A percentile compares a stretch with the other conserved stretches of the same genome.
phyloP scores from a whole-genome alignment of 1,140 invertebrate genomes.

The Pomphorhynchus laevis region DNA sequence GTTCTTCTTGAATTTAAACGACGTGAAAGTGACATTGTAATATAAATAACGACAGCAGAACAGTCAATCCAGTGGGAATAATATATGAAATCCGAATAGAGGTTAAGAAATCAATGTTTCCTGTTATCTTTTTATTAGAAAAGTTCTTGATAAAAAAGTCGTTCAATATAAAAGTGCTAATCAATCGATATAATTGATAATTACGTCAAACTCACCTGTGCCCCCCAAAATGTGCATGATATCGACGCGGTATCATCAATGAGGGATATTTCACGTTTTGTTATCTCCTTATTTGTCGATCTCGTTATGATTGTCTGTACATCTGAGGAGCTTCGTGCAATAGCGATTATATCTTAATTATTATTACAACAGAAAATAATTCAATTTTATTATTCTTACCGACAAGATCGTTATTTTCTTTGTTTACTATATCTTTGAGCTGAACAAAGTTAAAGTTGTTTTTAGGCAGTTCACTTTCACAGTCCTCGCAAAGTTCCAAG shows the following conservation, averaged over 20 bases:
- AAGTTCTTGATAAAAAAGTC: too few species aligned
- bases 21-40: too few species aligned
- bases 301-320: slow-evolving; percentile 32
- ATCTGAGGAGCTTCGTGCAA: slow-evolving; percentile 39
- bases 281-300: slow-evolving; percentile 39
- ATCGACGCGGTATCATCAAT: slow-evolving; percentile 49
- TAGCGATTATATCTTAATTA: slow-evolving; percentile 45
- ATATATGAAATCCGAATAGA: too few species aligned
- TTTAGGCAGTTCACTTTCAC: slow-evolving; percentile 28
- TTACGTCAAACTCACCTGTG: slow-evolving; percentile 15
- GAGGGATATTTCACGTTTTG: slow-evolving; percentile 48
- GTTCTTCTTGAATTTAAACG: too few species aligned
- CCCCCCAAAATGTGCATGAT: slow-evolving; percentile 25
- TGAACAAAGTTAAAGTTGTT: slow-evolving; percentile 44
- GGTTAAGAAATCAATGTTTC: too few species aligned
- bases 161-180: too few species aligned
- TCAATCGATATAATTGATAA: too few species aligned
- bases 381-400: slow-evolving; percentile 23
- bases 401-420: slow-evolving; percentile 30
- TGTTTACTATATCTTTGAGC: slow-evolving; percentile 34
- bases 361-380: slow-evolving; percentile 11
- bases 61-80: too few species aligned
- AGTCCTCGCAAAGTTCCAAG: slow-evolving; percentile 23
- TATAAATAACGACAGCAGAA: too few species aligned
- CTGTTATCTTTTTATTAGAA: too few species aligned